phyloP scores from a whole-genome alignment of 2,888 invertebrate genomes.

The Belgica antarctica region DNA sequence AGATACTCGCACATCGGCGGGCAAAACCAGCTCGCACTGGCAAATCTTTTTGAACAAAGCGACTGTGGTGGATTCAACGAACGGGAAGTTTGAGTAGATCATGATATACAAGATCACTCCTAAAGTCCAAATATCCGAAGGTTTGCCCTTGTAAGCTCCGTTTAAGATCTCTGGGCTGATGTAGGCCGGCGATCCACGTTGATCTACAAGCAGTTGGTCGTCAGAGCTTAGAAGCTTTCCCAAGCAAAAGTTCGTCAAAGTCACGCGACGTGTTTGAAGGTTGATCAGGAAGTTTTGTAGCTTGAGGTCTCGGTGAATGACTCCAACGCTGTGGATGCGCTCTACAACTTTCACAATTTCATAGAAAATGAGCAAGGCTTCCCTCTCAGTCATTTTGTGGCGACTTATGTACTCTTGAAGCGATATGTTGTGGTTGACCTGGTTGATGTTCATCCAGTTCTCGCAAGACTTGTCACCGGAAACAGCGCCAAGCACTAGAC shows the following conservation, averaged over 20 bases:
- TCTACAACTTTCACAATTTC: conserved; percentile 72
- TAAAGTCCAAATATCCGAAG: conserved; percentile 80
- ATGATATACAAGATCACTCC: conserved; percentile 77
- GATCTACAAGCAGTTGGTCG: conserved; percentile 61
- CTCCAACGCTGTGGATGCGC: conserved; percentile 66
- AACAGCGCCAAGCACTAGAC: conserved; percentile 66
- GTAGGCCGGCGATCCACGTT: conserved; percentile 71
- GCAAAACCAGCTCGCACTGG: conserved; percentile 70
- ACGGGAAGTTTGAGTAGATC: conserved; percentile 78
- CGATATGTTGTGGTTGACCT: not conserved
- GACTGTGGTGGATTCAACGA: conserved; percentile 71
- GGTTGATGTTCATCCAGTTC: conserved; percentile 50
- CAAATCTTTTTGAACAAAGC: conserved; percentile 74
- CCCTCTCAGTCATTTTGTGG: conserved; percentile 70
- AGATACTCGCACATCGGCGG: conserved; percentile 65
- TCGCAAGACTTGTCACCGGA: conserved; percentile 69
- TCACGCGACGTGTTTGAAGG: conserved; percentile 64
- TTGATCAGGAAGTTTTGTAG: conserved; percentile 74
- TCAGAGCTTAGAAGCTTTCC: conserved; percentile 63
- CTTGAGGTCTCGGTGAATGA: conserved; percentile 75
- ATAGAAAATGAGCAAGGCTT: conserved; percentile 70
- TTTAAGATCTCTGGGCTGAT: conserved; percentile 78
- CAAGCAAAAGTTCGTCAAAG: conserved; percentile 68
- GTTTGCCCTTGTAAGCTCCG: conserved; percentile 74
- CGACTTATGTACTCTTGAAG: conserved; percentile 70